Conservation (phyloP, 2,113 vertebrate species). For the human (Homo sapiens) region GRCh38 chr6:69477001-69477500, state of each 20-base stretch:
- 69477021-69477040: not conserved
- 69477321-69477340: not conserved
- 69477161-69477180: not conserved
- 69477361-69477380: not conserved
- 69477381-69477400: slow-evolving; percentile 17
- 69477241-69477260: not conserved
- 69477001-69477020: too few relatives aligned
- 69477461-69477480: not conserved
- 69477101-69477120: not conserved
- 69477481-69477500: not conserved
- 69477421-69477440: not conserved
- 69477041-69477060: not conserved
- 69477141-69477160: not conserved
- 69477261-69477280: not conserved
- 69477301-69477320: not conserved
- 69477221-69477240: not conserved
- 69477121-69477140: slow-evolving; percentile 17
- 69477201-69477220: not conserved
- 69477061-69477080: not conserved
- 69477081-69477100: slow-evolving; percentile 35
- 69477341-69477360: not conserved
- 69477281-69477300: not conserved
- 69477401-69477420: not conserved
- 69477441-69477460: not conserved
- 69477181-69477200: not conserved